Conservation (phyloP, 2,113 vertebrate genomes). For the Pleuronectes platessa region DNA sequence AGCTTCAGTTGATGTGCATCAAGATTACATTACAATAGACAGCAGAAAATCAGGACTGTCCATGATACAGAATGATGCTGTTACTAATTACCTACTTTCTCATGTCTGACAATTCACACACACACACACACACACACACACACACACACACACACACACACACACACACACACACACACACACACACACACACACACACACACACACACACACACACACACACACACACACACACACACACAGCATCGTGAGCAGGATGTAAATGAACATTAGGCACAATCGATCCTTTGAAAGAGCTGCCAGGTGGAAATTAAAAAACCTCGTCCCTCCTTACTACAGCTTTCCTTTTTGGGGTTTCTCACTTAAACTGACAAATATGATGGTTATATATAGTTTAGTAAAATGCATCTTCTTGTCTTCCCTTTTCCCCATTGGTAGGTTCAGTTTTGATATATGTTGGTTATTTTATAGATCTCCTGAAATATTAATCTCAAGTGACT, state of each 20-base stretch:
- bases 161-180: constrained; percentile 19
- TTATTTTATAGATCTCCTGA: not conserved
- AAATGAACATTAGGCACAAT: too few relatives aligned
- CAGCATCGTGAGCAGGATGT: too few relatives aligned
- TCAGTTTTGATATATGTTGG: not conserved
- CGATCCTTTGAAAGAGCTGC: too few relatives aligned
- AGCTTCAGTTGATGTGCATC: not conserved
- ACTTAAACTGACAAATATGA: too few relatives aligned
- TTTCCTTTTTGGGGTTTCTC: too few relatives aligned
- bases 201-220: constrained; percentile 18
- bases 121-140: not conserved
- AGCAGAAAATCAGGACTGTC: not conserved
- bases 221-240: constrained; percentile 14
- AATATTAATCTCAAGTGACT: not conserved
- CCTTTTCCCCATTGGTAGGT: too few relatives aligned
- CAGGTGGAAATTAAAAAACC: too few relatives aligned
- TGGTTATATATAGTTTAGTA: too few relatives aligned
- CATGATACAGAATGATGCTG: not conserved
- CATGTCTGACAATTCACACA: constrained; percentile 11
- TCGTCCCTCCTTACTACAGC: too few relatives aligned
- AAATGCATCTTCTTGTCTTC: not conserved
- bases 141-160: too few relatives aligned
- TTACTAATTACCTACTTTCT: not conserved
- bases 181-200: constrained; percentile 19
- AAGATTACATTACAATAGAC: not conserved